Evolutionary conservation across 2,797 vertebrate species (phyloP).

Genomic region (Nasua narica): DNA sequence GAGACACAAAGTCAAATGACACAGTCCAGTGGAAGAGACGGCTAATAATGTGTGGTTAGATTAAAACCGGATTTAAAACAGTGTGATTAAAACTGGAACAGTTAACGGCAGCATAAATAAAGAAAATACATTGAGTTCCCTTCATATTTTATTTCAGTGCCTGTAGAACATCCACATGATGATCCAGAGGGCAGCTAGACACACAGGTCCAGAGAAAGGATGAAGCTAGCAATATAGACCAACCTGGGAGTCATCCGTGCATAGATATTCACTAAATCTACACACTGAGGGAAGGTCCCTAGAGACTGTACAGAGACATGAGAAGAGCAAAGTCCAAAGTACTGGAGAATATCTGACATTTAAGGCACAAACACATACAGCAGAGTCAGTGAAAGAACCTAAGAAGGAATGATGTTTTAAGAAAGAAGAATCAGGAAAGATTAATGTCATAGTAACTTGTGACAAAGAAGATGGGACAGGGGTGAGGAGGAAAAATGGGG

Average conservation of each 20-base stretch:
- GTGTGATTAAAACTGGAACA: not conserved
- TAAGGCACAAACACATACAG: not conserved
- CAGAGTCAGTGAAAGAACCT: not conserved
- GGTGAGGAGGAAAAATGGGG: not conserved
- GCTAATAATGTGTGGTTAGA: not conserved
- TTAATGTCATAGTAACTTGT: not conserved
- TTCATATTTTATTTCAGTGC: not conserved
- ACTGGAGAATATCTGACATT: not conserved
- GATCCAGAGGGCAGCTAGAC: not conserved
- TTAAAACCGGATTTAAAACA: no score
- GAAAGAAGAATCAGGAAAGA: not conserved
- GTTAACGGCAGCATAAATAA: not conserved
- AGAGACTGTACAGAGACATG: not conserved
- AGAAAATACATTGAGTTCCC: not conserved
- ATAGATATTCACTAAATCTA: not conserved
- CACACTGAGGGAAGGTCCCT: not conserved
- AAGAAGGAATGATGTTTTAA: not conserved
- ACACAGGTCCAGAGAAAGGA: not conserved
- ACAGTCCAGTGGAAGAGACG: not conserved
- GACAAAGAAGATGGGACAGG: not conserved
- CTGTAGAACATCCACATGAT: not conserved
- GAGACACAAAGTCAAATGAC: constrained; percentile 8
- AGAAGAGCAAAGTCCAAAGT: constrained; percentile 2
- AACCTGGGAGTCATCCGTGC: not conserved
- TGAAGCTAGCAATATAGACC: not conserved